Evolutionary conservation across 2,888 invertebrate genomes (phyloP).

Genomic region (Drosophila colorata): DNA sequence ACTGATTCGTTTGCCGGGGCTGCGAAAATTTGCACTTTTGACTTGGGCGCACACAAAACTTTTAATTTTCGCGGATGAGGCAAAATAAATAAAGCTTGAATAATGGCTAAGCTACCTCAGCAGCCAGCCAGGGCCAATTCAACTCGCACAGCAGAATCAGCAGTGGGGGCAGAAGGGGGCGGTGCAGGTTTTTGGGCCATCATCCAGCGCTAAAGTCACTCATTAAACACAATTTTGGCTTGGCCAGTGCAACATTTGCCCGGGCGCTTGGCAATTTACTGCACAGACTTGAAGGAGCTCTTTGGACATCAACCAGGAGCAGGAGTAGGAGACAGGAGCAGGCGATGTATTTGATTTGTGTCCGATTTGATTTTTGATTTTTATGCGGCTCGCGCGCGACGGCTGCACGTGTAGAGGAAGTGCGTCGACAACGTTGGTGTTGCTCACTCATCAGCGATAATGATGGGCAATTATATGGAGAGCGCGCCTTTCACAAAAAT

Average conservation of each 20-base stretch:
- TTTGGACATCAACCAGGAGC: slow-evolving; percentile 10
- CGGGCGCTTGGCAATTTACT: slow-evolving; percentile 39
- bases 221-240: slow-evolving; percentile 78
- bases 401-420: slow-evolving; percentile 52
- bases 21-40: slow-evolving; percentile 80
- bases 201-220: slow-evolving; percentile 71
- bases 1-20: slow-evolving; percentile 41
- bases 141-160: slow-evolving; percentile 12
- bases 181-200: slow-evolving; percentile 30
- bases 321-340: neutral
- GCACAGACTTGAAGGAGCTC: slow-evolving; percentile 14
- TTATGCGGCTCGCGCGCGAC: slow-evolving; percentile 13
- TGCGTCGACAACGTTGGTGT: slow-evolving; percentile 50
- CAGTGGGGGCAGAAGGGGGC: slow-evolving; percentile 1
- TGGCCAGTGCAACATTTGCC: slow-evolving; percentile 29
- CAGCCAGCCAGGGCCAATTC: slow-evolving; percentile 31
- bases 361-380: slow-evolving; percentile 69
- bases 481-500: slow-evolving; percentile 52
- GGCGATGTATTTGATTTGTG: slow-evolving; percentile 69
- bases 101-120: slow-evolving; percentile 79
- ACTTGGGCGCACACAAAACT: slow-evolving; percentile 62
- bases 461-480: slow-evolving; percentile 76
- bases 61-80: slow-evolving; percentile 68
- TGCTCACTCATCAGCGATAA: slow-evolving; percentile 79
- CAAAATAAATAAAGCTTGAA: slow-evolving; percentile 79